Percentiles rank a stretch among this genome's conserved stretches.
phyloP scores from a whole-genome alignment of 2,888 invertebrate species.

The Lasioglossum oenotherae region DNA sequence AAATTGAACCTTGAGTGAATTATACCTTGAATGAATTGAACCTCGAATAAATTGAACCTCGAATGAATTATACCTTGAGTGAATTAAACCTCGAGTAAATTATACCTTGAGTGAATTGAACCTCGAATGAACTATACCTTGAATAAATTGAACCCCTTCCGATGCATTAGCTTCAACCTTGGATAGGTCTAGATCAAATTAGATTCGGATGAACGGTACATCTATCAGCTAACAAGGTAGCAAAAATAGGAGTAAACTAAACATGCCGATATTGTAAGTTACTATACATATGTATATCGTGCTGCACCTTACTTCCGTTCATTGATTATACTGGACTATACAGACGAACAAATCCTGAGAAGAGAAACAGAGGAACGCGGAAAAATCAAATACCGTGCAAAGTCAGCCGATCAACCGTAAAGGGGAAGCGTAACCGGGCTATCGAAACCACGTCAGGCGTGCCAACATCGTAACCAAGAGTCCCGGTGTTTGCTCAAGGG shows the following conservation, averaged over 20 bases:
- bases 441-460: conserved; percentile 20
- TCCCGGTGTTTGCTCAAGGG: conserved; percentile 35
- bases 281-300: background rate
- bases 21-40: too few species aligned
- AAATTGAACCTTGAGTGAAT: too few species aligned
- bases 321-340: background rate
- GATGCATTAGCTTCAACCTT: background rate
- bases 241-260: background rate
- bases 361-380: background rate
- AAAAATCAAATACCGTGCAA: background rate
- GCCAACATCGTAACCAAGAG: conserved; percentile 21
- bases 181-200: background rate
- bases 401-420: background rate
- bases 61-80: too few species aligned
- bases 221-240: too few species aligned
- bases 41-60: too few species aligned
- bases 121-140: too few species aligned
- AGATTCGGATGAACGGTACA: background rate
- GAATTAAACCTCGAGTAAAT: too few species aligned
- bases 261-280: background rate
- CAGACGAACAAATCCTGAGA: background rate
- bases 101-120: too few species aligned
- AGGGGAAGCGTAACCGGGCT: background rate
- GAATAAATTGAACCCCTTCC: too few species aligned
- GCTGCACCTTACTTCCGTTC: background rate